Evolutionary conservation across 2,888 invertebrate genomes (phyloP).

Genomic region (Thumatha senex): DNA sequence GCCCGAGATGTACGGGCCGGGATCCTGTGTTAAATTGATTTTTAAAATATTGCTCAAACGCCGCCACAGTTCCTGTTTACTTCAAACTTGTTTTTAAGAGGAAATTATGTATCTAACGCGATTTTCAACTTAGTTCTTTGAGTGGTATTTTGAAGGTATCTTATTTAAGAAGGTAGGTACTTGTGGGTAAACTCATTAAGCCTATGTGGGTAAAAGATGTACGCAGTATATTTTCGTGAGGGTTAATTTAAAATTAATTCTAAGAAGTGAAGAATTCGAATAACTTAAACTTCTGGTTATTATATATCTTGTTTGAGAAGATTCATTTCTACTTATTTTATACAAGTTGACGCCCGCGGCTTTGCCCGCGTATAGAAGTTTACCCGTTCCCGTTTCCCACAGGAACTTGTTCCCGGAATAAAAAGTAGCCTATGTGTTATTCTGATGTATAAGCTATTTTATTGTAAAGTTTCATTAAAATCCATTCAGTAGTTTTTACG

Average conservation of each 20-base stretch:
- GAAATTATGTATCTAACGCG: constrained; percentile 23
- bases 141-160: constrained; percentile 9
- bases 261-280: too few relatives aligned
- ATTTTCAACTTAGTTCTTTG: constrained; percentile 4
- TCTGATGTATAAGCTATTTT: too few relatives aligned
- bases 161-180: constrained; percentile 8
- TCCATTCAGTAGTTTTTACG: too few relatives aligned
- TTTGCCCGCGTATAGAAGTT: too few relatives aligned
- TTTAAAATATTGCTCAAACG: constrained; percentile 39
- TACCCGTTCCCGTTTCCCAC: too few relatives aligned
- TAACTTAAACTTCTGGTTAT: too few relatives aligned
- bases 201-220: background rate
- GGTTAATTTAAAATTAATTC: background rate
- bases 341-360: too few relatives aligned
- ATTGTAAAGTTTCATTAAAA: too few relatives aligned
- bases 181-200: constrained; percentile 7
- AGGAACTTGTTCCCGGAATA: too few relatives aligned
- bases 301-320: too few relatives aligned
- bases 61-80: constrained; percentile 22
- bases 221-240: background rate
- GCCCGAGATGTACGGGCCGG: constrained; percentile 26
- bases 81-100: constrained; percentile 24
- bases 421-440: too few relatives aligned
- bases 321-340: too few relatives aligned
- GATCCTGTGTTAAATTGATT: constrained; percentile 36